Evolutionary conservation across 2,888 invertebrate species (phyloP).

Genomic region (Oxyscelio sp.): DNA sequence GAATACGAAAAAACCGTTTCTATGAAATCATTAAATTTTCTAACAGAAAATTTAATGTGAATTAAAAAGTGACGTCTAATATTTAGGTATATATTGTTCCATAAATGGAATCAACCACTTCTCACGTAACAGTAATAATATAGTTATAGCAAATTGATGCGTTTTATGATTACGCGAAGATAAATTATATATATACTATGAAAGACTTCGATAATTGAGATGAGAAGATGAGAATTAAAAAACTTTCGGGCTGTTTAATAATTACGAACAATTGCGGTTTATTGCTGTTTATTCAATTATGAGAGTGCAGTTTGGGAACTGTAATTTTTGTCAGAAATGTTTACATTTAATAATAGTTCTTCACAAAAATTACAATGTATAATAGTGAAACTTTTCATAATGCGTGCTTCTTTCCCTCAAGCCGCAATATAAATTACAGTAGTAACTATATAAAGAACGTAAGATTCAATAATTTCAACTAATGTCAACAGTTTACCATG

Average conservation of each 20-base stretch:
- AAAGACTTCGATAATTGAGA: not conserved
- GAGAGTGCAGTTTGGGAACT: not conserved
- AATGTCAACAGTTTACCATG: not conserved
- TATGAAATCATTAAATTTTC: conserved; percentile 17
- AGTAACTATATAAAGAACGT: not conserved
- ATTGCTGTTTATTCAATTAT: not conserved
- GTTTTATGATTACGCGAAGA: conserved; percentile 16
- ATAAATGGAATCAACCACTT: conserved; percentile 30
- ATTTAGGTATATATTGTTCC: conserved; percentile 39
- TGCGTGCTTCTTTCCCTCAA: not conserved
- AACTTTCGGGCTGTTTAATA: not conserved
- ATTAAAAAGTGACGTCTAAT: conserved; percentile 23
- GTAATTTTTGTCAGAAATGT: too few relatives aligned
- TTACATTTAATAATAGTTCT: too few relatives aligned
- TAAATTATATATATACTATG: not conserved
- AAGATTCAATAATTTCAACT: not conserved
- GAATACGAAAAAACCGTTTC: conserved; percentile 1
- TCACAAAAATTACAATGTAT: not conserved
- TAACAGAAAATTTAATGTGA: too few relatives aligned
- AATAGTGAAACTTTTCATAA: not conserved
- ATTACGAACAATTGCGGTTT: not conserved
- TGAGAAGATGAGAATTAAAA: not conserved
- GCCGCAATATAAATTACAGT: not conserved
- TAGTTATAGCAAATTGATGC: conserved; percentile 27
- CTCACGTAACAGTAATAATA: conserved; percentile 10